These are phyloP conservation scores for Idaea straminata DNA, from an alignment of 2,888 invertebrate genomes.

Conservation along the genomic window DNA sequence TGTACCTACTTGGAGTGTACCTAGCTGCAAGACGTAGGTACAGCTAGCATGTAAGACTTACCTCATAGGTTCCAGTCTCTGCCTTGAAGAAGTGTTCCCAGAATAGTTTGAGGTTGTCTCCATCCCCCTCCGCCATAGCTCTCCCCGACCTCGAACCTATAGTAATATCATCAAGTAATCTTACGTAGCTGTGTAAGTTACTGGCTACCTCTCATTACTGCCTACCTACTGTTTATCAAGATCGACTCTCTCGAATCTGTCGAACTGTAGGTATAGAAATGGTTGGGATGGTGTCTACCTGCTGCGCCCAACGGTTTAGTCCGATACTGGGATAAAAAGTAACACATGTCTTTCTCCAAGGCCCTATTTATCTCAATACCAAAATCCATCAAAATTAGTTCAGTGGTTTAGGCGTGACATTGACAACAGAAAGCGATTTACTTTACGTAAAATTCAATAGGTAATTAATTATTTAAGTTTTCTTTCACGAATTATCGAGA, in stretches of 20 bases:
- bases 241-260: neutral
- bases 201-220: neutral
- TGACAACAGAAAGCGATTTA: too few relatives aligned
- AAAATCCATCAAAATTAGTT: neutral
- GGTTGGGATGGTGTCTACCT: too few relatives aligned
- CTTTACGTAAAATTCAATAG: too few relatives aligned
- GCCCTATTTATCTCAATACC: too few relatives aligned
- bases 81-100: slow-evolving; percentile 83
- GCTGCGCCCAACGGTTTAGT: too few relatives aligned
- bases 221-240: neutral
- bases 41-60: slow-evolving; percentile 34
- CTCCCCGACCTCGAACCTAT: slow-evolving; percentile 41
- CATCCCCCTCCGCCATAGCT: slow-evolving; percentile 59
- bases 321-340: too few relatives aligned
- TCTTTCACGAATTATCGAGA: too few relatives aligned
- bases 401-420: neutral
- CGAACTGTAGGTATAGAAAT: too few relatives aligned
- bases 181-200: neutral
- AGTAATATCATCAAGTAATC: slow-evolving; percentile 21
- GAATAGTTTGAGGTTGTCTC: slow-evolving; percentile 68
- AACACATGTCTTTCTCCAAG: too few relatives aligned
- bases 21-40: too few relatives aligned
- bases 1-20: too few relatives aligned
- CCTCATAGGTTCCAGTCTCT: slow-evolving; percentile 82
- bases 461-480: too few relatives aligned